These are phyloP conservation scores for Lathamus discolor DNA, from an alignment of 2,113 vertebrate species.

Conservation along the genomic window DNA sequence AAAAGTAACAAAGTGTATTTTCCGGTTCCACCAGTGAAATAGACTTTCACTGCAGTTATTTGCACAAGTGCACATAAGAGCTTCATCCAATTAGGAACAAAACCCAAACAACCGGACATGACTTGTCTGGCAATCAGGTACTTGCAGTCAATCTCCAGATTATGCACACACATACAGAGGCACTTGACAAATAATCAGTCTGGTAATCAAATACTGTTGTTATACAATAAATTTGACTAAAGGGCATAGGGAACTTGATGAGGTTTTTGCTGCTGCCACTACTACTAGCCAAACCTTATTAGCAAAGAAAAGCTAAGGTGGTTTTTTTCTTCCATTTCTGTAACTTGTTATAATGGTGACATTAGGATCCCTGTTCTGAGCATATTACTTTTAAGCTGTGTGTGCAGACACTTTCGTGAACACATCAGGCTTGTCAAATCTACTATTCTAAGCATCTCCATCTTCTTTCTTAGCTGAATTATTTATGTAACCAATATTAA, in stretches of 20 bases:
- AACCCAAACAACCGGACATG: background rate
- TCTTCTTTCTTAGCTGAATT: constrained; percentile 1
- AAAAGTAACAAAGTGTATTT: background rate
- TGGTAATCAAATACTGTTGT: background rate
- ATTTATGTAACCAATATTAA: constrained; percentile 38
- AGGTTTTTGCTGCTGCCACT: background rate
- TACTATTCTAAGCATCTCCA: background rate
- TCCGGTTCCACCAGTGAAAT: background rate
- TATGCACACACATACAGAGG: background rate
- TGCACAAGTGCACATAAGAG: background rate
- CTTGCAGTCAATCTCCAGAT: background rate
- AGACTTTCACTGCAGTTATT: background rate
- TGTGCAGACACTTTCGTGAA: background rate
- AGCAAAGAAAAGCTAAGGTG: background rate
- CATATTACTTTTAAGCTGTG: background rate
- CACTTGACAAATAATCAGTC: background rate
- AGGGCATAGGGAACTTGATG: background rate
- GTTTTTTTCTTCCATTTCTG: background rate
- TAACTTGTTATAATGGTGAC: background rate
- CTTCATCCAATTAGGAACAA: background rate
- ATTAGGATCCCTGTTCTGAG: background rate
- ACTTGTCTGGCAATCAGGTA: background rate
- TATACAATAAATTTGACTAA: background rate
- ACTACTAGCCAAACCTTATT: background rate
- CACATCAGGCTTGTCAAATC: background rate